These are phyloP conservation scores for Spodoptera littoralis DNA, from an alignment of 2,888 invertebrate species.

Conservation along the genomic window DNA sequence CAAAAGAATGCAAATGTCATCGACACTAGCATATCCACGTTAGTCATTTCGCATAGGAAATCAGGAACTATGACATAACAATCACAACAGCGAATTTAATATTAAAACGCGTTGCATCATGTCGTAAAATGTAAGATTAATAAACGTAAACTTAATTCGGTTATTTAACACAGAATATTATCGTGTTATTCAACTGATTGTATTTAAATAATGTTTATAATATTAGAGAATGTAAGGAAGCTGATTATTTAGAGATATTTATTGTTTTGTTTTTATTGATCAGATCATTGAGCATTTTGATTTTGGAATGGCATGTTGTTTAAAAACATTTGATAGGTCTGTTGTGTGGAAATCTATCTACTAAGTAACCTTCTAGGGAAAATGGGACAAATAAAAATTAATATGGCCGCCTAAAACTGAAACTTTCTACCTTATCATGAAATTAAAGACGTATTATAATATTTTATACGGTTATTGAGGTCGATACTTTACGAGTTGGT, in stretches of 20 bases:
- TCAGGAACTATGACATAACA: constrained; percentile 21
- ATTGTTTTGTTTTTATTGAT: constrained; percentile 15
- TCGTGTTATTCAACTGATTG: constrained; percentile 11
- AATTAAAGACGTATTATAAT: background rate
- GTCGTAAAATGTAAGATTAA: constrained; percentile 1
- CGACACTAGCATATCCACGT: constrained; percentile 1
- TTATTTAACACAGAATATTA: background rate
- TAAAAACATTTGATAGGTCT: no score
- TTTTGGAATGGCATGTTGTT: no score
- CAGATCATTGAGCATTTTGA: constrained; percentile 21
- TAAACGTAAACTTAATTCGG: background rate
- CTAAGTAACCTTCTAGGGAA: no score
- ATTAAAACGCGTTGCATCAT: constrained; percentile 6
- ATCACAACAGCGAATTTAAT: background rate
- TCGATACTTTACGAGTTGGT: constrained; percentile 11
- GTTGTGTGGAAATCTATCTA: no score
- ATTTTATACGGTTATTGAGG: constrained; percentile 27
- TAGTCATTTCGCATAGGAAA: constrained; percentile 11
- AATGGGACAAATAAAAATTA: no score
- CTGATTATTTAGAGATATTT: background rate
- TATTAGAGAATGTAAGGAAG: constrained; percentile 14
- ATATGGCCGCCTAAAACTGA: no score
- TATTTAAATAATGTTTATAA: constrained; percentile 16
- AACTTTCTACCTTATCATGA: no score
- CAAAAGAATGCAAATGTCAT: background rate